phyloP scores from a whole-genome alignment of 2,797 vertebrate species.

The Dallia pectoralis region DNA sequence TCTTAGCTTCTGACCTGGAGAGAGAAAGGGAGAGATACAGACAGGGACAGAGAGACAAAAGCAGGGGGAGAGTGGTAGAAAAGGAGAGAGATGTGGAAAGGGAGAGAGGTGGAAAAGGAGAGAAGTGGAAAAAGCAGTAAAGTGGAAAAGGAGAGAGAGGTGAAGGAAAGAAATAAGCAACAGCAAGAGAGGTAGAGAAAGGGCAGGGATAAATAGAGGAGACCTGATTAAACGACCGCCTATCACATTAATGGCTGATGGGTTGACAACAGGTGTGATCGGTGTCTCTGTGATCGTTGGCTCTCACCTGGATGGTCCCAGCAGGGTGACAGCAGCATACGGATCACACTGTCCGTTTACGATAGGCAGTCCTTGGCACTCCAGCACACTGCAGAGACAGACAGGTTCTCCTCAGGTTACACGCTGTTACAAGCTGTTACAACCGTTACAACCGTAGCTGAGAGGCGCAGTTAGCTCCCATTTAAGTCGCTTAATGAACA shows the following conservation, averaged over 20 bases:
- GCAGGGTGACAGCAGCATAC: constrained; percentile 90
- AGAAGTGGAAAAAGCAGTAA: neutral
- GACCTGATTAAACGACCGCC: neutral
- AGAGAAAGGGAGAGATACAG: neutral
- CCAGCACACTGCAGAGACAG: constrained; percentile 80
- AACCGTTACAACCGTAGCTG: too few species aligned
- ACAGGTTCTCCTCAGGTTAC: neutral
- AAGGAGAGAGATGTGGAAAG: neutral
- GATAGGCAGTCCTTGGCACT: constrained; percentile 96
- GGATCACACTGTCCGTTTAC: constrained; percentile 99
- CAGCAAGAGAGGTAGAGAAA: too few species aligned
- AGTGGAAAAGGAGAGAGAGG: neutral
- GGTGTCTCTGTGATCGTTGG: constrained; percentile 15
- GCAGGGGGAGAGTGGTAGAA: neutral
- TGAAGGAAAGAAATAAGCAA: too few species aligned
- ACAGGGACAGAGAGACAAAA: neutral
- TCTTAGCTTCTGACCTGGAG: constrained; percentile 92
- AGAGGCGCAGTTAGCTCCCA: too few species aligned
- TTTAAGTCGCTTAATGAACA: too few species aligned
- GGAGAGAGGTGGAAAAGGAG: neutral
- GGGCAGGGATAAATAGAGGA: too few species aligned
- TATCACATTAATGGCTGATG: neutral
- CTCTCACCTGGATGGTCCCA: constrained; percentile 88
- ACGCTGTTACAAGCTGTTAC: too few species aligned
- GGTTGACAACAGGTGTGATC: neutral